Base-by-base conservation (phyloP, 1,140 invertebrate genomes). In the Calosoma granatense region DNA sequence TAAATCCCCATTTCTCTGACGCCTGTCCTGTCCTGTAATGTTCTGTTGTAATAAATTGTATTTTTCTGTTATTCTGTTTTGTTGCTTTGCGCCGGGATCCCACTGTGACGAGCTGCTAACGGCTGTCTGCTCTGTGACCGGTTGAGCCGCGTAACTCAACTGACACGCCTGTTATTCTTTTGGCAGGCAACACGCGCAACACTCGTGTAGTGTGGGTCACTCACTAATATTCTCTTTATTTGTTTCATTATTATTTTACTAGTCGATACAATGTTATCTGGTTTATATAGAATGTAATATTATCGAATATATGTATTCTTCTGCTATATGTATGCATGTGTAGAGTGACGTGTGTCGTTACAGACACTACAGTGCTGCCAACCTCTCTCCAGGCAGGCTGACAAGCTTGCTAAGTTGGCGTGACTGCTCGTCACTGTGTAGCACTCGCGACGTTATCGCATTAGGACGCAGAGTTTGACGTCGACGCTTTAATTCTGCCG, bases 401-500 rank as follows among this genome's bases (percentile, higher is more conserved):
- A 53, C 51, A 53, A 21, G 19, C 20, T 17, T 21, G 15, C 51
- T 53, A 53, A 53, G 20, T 53, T 53, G 51, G 20, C 21, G 21
- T 53, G 51, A 53, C 51, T 53, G 51, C 51, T 21, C 21, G 51
- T 53, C 51, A 53, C 20, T 4, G 9, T 21, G 9, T 22, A 20
- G 20, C 19, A 12, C 19, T 4, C 21, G 51, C 21, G 51, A 53
- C 51, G 21, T 53, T 20, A 53, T 53, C 51, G 21, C 51, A 53
- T 53, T 53, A 53, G 51, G 11, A 21, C 51, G 22, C 20, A 17
- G 41, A 47, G 41, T 47, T 47, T 47, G 41, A 47, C 51, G 51
- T 53, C 51, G 51, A 53, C 51, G 51, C 51, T 21, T 53, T 53
- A 53, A 53, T 21, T 53, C 41, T 47, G 17, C 41, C 26, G n/a